A percentile compares a stretch with the other conserved stretches of the same genome.
Conservation (phyloP, 1,140 invertebrate species). For the Lordiphosa collinella region DNA sequence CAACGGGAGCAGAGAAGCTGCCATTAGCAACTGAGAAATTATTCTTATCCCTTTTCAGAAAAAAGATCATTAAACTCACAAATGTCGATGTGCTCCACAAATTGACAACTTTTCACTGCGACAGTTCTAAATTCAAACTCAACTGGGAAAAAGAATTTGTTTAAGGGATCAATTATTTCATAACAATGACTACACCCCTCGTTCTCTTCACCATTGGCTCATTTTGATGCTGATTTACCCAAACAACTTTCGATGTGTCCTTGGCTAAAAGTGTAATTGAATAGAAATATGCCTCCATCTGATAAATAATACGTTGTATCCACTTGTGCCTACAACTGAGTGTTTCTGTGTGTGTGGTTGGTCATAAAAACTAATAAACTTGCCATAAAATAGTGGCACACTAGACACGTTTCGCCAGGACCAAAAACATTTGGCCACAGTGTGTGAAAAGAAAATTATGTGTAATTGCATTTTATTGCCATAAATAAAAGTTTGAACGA, state of each 20-base stretch:
- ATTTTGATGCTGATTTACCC: slow-evolving; percentile 67
- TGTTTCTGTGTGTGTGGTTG: slow-evolving; percentile 10
- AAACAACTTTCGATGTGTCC: slow-evolving; percentile 38
- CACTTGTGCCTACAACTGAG: slow-evolving; percentile 5
- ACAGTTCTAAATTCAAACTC: no score
- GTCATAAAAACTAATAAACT: slow-evolving; percentile 59
- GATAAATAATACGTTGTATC: slow-evolving; percentile 19
- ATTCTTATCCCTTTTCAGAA: no score
- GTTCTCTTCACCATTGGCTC: slow-evolving; percentile 10
- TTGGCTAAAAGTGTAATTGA: slow-evolving; percentile 50
- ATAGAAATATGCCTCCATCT: slow-evolving; percentile 45
- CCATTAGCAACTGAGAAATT: no score
- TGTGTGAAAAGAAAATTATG: slow-evolving; percentile 37
- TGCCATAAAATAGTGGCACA: slow-evolving; percentile 54
- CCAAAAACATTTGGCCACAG: slow-evolving; percentile 5
- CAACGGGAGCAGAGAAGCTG: no score
- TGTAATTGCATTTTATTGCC: slow-evolving; percentile 72
- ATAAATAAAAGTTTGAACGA: slow-evolving; percentile 54
- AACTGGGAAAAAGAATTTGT: no score
- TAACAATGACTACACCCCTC: not conserved
- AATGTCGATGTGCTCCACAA: no score
- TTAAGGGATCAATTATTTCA: no score
- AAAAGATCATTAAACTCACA: no score
- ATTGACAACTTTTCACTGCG: no score
- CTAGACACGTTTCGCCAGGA: slow-evolving; percentile 5